Base-by-base conservation (phyloP, 2,888 invertebrate species). In the Coenonympha arcania region DNA sequence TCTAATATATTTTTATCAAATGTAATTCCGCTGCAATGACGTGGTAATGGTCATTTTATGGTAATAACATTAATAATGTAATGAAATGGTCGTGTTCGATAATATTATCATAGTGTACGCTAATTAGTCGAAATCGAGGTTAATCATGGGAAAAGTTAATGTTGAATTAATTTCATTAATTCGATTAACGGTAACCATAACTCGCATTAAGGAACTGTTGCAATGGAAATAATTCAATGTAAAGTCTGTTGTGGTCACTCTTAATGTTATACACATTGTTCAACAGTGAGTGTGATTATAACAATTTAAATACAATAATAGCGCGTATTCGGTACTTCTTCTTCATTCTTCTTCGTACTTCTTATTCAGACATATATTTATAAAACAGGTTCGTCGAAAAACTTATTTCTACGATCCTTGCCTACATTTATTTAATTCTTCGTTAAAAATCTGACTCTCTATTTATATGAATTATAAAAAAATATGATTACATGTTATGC, bases 1-100 rank as follows among this genome's bases (percentile, higher is more conserved):
- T 18, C 11, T 39, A 24, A 22, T 37, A 30, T 49, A 49, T 52
- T 54, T 55, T 55, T 57, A 57, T 49, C 49, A 47, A 45, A 49
- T 37, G 47, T 42, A 40, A 52, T 52, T 50, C 46, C 24, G 39
- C 48, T 39, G 39, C 50, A 53, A 55, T 51, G 46, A 41, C 31
- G 50, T 52, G 56, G 34, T 55, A 53, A 57, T 55, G 54, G 45
- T 46, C 43, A 52, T 56, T 58, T 57, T 60, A 55, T 60, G 56
- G 37, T 57, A 58, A 58, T 56, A 50, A 51, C 13, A 26, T 54
- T 57, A 58, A 58, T 56, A 50, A 51, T 11, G 30, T 54, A 54
- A 52, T 54, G 31, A 56, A 52, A 52, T 39, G 47, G 49, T 55
- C 45, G 41, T 52, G 55, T 52, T 39, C 52, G 49, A 50, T 55